Percentiles rank a stretch among this genome's conserved stretches.
phyloP scores from a whole-genome alignment of 2,113 vertebrate genomes.

The Oophaga pumilio region DNA sequence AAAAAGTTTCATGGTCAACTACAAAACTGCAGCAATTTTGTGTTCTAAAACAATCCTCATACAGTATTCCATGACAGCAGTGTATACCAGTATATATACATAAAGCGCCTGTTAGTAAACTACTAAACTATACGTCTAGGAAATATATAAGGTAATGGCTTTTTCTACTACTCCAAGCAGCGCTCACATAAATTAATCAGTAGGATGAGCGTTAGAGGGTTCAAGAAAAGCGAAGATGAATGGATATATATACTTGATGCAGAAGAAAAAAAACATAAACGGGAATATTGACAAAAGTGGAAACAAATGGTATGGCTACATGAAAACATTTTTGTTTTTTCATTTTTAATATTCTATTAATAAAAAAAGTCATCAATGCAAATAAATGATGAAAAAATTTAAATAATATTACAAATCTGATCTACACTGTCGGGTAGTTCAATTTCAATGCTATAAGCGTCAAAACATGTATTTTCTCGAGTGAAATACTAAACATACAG shows the following conservation, averaged over 20 bases:
- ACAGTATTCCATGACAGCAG: neutral
- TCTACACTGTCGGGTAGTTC: neutral
- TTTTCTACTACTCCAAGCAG: neutral
- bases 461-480: slow-evolving; percentile 25
- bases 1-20: neutral
- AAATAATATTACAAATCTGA: slow-evolving; percentile 31
- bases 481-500: slow-evolving; percentile 30
- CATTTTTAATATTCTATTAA: neutral
- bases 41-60: neutral
- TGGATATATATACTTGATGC: neutral
- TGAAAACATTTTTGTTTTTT: neutral
- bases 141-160: neutral
- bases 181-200: neutral
- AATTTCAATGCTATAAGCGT: neutral
- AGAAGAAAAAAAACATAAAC: neutral
- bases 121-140: neutral
- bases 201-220: neutral
- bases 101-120: neutral
- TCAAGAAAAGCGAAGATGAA: neutral
- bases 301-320: neutral
- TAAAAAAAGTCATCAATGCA: slow-evolving; percentile 2
- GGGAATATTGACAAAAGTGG: neutral
- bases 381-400: slow-evolving; percentile 1
- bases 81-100: neutral
- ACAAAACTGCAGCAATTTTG: neutral